Percentiles rank a stretch among this genome's conserved stretches.
These are phyloP conservation scores for Drosophila parthenogenetica DNA, from an alignment of 2,888 invertebrate genomes.

Conservation along the genomic window DNA sequence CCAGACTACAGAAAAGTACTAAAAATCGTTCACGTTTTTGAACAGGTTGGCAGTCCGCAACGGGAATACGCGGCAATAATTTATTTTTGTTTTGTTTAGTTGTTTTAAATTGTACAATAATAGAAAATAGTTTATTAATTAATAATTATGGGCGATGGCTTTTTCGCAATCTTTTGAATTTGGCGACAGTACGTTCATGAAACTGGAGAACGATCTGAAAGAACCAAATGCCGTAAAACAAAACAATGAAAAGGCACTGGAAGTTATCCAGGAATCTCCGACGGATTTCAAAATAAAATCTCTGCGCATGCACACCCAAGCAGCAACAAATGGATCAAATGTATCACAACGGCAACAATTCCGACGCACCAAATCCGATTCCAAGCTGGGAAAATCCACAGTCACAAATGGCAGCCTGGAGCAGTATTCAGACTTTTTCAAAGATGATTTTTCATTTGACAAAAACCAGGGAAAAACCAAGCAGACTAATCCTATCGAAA, in stretches of 20 bases:
- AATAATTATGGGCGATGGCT: conserved; percentile 64
- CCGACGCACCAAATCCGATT: conserved; percentile 49
- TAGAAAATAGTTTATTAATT: conserved; percentile 4
- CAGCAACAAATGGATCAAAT: conserved; percentile 17
- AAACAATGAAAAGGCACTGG: conserved; percentile 44
- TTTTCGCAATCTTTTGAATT: conserved; percentile 84
- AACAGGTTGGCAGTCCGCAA: conserved; percentile 32
- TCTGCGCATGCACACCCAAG: conserved; percentile 25
- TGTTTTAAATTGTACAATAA: conserved; percentile 13
- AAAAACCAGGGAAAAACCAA: conserved; percentile 3
- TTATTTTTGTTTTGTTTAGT: conserved; percentile 25
- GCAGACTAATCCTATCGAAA: neutral
- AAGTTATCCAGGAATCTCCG: conserved; percentile 82
- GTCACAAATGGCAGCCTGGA: conserved; percentile 36
- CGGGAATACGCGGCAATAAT: conserved; percentile 29
- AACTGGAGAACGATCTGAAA: conserved; percentile 76
- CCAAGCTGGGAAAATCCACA: conserved; percentile 28
- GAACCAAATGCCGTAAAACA: conserved; percentile 42
- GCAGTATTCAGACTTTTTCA: conserved; percentile 79
- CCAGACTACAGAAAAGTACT: conserved; percentile 1
- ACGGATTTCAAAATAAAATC: conserved; percentile 44
- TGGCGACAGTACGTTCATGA: conserved; percentile 82
- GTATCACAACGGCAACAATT: conserved; percentile 35
- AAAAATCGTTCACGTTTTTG: neutral
- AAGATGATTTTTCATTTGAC: conserved; percentile 74